Percentiles rank a stretch among this genome's conserved stretches.
Evolutionary conservation across 2,797 vertebrate genomes (phyloP).

Genomic region (Urosaurus nigricauda): DNA sequence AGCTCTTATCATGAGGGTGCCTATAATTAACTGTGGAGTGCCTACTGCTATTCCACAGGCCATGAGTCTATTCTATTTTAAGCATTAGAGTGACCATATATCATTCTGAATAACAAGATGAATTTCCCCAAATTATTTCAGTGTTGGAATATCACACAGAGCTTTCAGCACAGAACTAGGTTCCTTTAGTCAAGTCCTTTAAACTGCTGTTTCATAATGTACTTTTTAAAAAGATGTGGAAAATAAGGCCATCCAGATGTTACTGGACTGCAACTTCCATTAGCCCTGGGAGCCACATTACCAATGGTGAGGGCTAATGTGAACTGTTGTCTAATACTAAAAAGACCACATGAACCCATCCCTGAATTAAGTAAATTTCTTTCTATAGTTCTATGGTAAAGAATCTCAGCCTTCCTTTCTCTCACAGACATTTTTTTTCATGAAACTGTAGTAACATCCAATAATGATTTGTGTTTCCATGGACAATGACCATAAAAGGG

Average conservation of each 20-base stretch:
- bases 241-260: too few species aligned
- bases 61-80: neutral
- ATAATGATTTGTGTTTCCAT: neutral
- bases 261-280: too few species aligned
- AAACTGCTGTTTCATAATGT: neutral
- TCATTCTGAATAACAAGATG: neutral
- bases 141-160: neutral
- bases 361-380: neutral
- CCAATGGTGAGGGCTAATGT: too few species aligned
- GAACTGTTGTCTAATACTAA: too few species aligned
- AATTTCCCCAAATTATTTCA: neutral
- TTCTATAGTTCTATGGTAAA: neutral
- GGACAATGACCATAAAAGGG: neutral
- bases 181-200: neutral
- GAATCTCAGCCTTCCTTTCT: neutral
- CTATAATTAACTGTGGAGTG: neutral
- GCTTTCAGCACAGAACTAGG: neutral
- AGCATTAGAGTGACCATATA: neutral
- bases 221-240: too few species aligned
- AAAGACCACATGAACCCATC: too few species aligned
- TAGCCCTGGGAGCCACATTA: too few species aligned
- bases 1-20: neutral
- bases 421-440: too few species aligned
- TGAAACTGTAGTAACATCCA: neutral
- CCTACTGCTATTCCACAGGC: neutral